Base-by-base conservation (phyloP, 2,888 invertebrate genomes). In the Fragum sueziense region DNA sequence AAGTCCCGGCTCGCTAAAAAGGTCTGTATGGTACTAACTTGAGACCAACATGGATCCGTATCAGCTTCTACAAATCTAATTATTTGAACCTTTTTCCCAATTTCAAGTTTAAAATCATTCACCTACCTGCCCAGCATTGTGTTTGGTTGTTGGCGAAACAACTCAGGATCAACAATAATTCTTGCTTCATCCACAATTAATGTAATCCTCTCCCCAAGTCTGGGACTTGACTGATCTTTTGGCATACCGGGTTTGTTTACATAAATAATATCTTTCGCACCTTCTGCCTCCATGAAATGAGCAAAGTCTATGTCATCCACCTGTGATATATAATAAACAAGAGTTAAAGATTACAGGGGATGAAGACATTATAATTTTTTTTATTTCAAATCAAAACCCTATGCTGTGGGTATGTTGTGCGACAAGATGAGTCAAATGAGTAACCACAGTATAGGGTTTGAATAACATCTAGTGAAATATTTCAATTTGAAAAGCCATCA, bases 151-250 rank as follows among this genome's bases (percentile, higher is more conserved):
- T 97, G 97, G 14, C 97, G 96, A 91, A 99, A 97, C 82, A 99
- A 95, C 1, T 97, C 96, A 7, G 97, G 97, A 93, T 99, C 98
- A 29, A 99, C 96, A 62, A 99, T 96, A 93, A 98, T 98, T 85
- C 98, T 95, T 0, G 98, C 98, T 90, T 97, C 97, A 91, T 99
- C 99, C 20, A 99, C 99, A n/a, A 99, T 96, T 69, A 99, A 86
- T 2, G 92, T 92, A 3, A 93, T 83, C 25, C 91, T 82, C 68
- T 90, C 90, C 3, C 84, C 84, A 1, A 84, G 79, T 29, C 85
- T 54, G 3, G 86, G 86, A 69, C 85, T 84, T 4, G 79, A 68
- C n/a, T 74, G 52, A n/a, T 65, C 65, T 27, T 65, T 65, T 6
- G 65, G 65, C 7, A 34, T 27, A 33, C 65, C 65, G 6, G 65